These are phyloP conservation scores for Neopipo cinnamomea DNA, from an alignment of 2,113 vertebrate genomes.

Conservation along the genomic window DNA sequence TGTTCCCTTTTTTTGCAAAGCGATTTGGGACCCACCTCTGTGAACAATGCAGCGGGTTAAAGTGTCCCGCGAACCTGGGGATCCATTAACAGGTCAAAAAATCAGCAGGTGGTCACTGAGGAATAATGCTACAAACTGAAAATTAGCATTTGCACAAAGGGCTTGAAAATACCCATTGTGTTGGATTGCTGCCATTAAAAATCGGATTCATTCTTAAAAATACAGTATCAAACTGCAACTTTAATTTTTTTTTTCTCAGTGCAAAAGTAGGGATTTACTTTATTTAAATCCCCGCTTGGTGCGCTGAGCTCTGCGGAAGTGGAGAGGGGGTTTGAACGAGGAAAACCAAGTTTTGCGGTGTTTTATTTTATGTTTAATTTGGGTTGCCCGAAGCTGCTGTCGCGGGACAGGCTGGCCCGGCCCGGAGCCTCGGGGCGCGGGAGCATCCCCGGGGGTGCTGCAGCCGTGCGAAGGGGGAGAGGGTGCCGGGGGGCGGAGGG, in stretches of 20 bases:
- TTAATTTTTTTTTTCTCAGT: background rate
- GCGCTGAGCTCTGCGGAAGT: background rate
- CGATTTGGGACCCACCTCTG: constrained; percentile 31
- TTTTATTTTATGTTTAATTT: background rate
- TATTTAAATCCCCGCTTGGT: background rate
- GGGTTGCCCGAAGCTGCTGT: background rate
- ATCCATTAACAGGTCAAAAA: constrained; percentile 86
- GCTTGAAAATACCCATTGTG: constrained; percentile 65
- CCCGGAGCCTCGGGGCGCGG: background rate
- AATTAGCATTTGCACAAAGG: constrained; percentile 76
- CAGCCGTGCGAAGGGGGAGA: background rate
- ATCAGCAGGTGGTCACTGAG: constrained; percentile 72
- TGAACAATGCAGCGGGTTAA: constrained; percentile 62
- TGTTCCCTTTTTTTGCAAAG: background rate
- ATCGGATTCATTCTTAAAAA: background rate
- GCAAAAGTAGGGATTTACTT: background rate
- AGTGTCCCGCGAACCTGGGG: constrained; percentile 61
- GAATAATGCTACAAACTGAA: constrained; percentile 31
- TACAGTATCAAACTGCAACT: background rate
- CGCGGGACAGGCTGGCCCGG: background rate
- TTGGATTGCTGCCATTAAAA: constrained; percentile 58
- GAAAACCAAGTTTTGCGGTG: background rate
- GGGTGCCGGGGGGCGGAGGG: background rate
- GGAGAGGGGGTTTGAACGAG: background rate
- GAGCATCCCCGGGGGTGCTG: background rate